phyloP scores from a whole-genome alignment of 2,797 vertebrate species.

The Melopsittacus undulatus region DNA sequence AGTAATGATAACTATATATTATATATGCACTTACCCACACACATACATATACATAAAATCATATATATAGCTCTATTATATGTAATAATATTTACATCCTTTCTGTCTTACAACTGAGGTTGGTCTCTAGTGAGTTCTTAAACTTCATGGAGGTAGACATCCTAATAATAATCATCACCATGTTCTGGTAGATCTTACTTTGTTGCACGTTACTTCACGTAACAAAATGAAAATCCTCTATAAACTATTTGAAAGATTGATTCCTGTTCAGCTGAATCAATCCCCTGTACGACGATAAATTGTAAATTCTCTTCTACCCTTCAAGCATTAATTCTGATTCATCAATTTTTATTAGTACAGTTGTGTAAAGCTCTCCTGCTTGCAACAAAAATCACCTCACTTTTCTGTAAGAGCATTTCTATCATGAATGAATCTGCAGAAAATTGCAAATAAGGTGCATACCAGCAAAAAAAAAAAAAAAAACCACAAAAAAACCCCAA shows the following conservation, averaged over 20 bases:
- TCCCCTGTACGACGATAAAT: not conserved
- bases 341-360: not conserved
- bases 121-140: not conserved
- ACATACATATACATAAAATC: not conserved
- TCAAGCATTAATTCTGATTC: not conserved
- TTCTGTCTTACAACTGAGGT: not conserved
- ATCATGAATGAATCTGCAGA: not conserved
- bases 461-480: not conserved
- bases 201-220: not conserved
- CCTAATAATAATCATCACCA: not conserved
- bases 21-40: not conserved
- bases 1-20: not conserved
- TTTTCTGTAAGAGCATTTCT: not conserved
- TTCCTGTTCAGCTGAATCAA: not conserved
- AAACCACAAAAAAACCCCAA: not conserved
- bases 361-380: not conserved
- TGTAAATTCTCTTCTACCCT: not conserved
- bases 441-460: not conserved
- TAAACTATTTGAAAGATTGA: not conserved
- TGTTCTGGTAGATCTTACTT: not conserved
- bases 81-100: not conserved
- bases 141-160: not conserved
- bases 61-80: not conserved
- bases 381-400: not conserved
- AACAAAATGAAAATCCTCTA: not conserved